Evolutionary conservation across 2,888 invertebrate genomes (phyloP).

Genomic region (Venustoraphidia nigricollis): DNA sequence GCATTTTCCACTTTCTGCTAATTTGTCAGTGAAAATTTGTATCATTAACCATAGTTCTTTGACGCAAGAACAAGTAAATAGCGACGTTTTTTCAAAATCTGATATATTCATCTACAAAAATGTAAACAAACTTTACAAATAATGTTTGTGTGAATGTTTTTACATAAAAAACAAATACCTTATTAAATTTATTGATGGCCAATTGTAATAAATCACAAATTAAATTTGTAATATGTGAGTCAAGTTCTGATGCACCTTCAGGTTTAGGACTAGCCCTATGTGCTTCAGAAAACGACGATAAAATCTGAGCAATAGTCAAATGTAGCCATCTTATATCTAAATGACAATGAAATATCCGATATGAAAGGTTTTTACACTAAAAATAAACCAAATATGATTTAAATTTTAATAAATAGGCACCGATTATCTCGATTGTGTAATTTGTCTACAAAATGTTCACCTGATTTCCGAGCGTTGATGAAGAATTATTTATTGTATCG

Average conservation of each 20-base stretch:
- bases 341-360: conserved; percentile 32
- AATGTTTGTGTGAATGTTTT: neutral
- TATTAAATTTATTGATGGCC: conserved; percentile 24
- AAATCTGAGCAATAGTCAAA: conserved; percentile 15
- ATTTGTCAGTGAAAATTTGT: conserved; percentile 27
- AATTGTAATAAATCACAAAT: conserved; percentile 24
- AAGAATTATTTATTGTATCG: conserved; percentile 24
- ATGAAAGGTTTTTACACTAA: conserved; percentile 28
- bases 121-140: conserved; percentile 5
- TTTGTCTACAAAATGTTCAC: conserved; percentile 15
- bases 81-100: conserved; percentile 29
- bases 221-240: conserved; percentile 15
- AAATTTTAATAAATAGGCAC: neutral
- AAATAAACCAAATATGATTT: conserved; percentile 11
- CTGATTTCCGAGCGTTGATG: conserved; percentile 26
- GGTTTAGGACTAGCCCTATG: too few relatives aligned
- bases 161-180: conserved; percentile 16
- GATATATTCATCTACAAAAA: conserved; percentile 22
- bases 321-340: conserved; percentile 32
- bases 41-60: conserved; percentile 41
- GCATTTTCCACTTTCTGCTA: conserved; percentile 15
- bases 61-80: conserved; percentile 39
- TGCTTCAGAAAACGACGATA: too few relatives aligned
- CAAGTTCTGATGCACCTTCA: conserved; percentile 6
- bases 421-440: neutral